These are phyloP conservation scores for Brachypterus glaber DNA, from an alignment of 2,888 invertebrate genomes.

Conservation along the genomic window DNA sequence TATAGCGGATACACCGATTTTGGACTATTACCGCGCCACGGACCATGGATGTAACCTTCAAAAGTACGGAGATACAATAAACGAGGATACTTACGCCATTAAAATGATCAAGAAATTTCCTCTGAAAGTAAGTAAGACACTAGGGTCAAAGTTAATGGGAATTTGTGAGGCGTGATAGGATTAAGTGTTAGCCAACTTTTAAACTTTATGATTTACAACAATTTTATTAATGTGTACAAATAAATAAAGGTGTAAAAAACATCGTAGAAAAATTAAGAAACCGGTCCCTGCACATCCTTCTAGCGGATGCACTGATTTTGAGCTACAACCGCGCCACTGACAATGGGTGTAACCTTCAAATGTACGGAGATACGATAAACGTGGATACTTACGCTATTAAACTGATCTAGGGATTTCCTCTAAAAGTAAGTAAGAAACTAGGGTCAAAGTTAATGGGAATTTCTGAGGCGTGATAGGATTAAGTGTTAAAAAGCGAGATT, in stretches of 20 bases:
- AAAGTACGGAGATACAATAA: constrained; percentile 73
- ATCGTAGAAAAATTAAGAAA: constrained; percentile 65
- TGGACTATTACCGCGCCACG: constrained; percentile 84
- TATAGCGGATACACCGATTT: constrained; percentile 80
- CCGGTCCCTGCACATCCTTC: constrained; percentile 73
- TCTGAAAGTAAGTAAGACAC: constrained; percentile 63
- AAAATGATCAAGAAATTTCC: constrained; percentile 85
- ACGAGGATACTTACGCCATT: constrained; percentile 83
- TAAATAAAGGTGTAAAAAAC: no score
- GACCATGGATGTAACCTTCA: constrained; percentile 81
- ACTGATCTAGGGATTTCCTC: constrained; percentile 78
- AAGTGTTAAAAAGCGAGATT: no score
- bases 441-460: no score
- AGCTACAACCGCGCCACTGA: constrained; percentile 86
- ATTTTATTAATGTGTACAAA: no score
- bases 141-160: no score
- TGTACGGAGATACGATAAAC: constrained; percentile 74
- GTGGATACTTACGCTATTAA: constrained; percentile 87
- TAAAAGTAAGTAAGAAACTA: constrained; percentile 68
- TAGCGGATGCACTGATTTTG: constrained; percentile 82
- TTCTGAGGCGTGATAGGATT: no score
- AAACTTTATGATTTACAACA: no score
- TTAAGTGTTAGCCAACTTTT: no score
- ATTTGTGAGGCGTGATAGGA: no score
- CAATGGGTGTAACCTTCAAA: constrained; percentile 75